Evolutionary conservation across 2,888 invertebrate genomes (phyloP).

Genomic region (Tricholauxania praeusta): DNA sequence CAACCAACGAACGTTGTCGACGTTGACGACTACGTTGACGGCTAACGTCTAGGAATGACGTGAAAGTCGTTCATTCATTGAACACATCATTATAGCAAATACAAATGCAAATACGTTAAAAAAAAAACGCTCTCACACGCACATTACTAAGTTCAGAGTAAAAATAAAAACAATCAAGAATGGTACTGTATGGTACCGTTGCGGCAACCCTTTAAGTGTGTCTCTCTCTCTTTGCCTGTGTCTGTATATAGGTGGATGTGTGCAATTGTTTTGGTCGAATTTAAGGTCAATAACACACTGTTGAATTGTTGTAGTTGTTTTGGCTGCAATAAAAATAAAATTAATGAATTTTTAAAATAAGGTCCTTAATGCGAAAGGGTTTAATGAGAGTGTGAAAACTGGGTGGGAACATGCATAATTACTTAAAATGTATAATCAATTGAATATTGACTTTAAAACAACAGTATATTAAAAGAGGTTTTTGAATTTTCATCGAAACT

Average conservation of each 20-base stretch:
- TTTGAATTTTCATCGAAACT: no score
- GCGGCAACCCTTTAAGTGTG: constrained; percentile 28
- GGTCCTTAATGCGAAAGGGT: background rate
- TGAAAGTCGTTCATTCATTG: constrained; percentile 35
- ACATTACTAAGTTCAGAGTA: no score
- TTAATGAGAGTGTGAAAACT: constrained; percentile 32
- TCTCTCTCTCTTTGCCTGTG: background rate
- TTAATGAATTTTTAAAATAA: constrained; percentile 29
- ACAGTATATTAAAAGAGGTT: no score
- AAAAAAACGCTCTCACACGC: background rate
- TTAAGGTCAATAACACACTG: constrained; percentile 20
- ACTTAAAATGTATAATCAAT: no score
- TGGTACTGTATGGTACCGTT: background rate
- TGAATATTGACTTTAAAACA: no score
- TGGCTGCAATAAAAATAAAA: constrained; percentile 26
- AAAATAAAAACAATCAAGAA: background rate
- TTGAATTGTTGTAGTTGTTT: constrained; percentile 9
- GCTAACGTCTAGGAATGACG: constrained; percentile 27
- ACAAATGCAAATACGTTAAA: background rate
- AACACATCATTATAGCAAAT: background rate
- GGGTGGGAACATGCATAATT: constrained; percentile 13
- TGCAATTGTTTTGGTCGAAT: constrained; percentile 25
- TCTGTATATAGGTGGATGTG: background rate
- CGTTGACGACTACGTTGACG: constrained; percentile 1
- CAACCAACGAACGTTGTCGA: constrained; percentile 5